Evolutionary conservation across 2,888 invertebrate species (phyloP), one percentile per base, ranked within the genome.

Genomic region (Brenthis ino): DNA sequence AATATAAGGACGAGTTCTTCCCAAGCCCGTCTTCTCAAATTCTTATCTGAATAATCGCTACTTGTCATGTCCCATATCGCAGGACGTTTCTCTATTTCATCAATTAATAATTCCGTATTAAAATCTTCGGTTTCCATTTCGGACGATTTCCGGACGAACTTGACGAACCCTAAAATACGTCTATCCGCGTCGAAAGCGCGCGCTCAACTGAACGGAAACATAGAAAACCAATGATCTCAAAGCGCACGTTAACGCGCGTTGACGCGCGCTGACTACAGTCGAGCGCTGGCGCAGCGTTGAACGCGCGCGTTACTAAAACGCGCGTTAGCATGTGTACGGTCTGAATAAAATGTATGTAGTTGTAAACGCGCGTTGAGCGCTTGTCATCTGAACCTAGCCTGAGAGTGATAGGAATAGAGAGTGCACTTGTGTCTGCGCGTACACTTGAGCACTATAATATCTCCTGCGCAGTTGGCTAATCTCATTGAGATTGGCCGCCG

Each of bases 331-430:
- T 71, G 72, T 72, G 72, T 72, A 72, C 74, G 69, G 72, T 65
- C 72, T 74, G 74, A 75, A 72, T 72, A 72, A 69, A 73, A 74
- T 71, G 70, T 72, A 67, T 71, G 74, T 74, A 73, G 71, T 72
- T 72, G 72, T 71, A 73, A 20, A 20, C 20, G 20, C 20, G 20
- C 50, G 72, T 72, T 74, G 69, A 71, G 64, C 69, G 66, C 71
- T 71, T 68, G 48, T 47, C 60, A 48, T 60, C 60, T 60, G 60
- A 60, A 60, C 60, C n/a, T 60, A 61, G 37, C 37, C 8, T 37
- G 8, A 8, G 16, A 16, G 16, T 16, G 16, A 16, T 16, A 16
- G 16, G 16, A 16, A 16, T 16, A 16, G 16, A 16, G 16, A 16
- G 16, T 16, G 16, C 16, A 16, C 16, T 16, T 16, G 16, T 16